These are phyloP conservation scores for Tangara arthus DNA, from an alignment of 2,797 vertebrate species.

Conservation along the genomic window DNA sequence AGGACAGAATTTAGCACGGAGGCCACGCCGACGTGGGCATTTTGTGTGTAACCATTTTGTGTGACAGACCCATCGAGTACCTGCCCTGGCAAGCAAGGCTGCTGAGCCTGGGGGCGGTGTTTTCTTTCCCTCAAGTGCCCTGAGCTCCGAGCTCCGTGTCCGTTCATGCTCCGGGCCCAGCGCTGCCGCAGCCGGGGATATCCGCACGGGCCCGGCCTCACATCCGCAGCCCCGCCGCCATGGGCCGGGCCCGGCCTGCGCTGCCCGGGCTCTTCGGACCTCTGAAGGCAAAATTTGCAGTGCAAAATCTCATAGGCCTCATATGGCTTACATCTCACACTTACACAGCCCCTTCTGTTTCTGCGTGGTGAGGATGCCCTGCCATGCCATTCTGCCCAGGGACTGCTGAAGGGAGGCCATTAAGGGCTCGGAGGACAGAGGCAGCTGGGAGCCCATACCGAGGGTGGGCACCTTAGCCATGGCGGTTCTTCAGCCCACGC, in stretches of 20 bases:
- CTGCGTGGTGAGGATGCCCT: accelerated
- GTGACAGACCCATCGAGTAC: not conserved
- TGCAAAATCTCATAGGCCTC: not conserved
- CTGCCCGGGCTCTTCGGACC: not conserved
- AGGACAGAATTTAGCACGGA: not conserved
- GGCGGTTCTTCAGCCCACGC: accelerated
- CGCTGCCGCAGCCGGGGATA: not conserved
- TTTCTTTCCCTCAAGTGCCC: accelerated
- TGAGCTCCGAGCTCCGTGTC: too few species aligned
- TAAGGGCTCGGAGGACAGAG: not conserved
- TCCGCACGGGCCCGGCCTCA: not conserved
- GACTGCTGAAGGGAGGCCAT: accelerated
- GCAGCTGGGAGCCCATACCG: accelerated
- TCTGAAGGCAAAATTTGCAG: not conserved
- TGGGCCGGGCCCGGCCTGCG: not conserved
- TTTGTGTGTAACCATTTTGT: not conserved
- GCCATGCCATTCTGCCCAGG: not conserved
- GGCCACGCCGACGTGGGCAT: accelerated
- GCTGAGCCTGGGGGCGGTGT: not conserved
- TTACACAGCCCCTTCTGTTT: not conserved
- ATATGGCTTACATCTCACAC: accelerated
- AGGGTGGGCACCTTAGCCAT: accelerated
- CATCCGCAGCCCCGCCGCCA: too few species aligned
- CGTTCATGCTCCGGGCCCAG: accelerated
- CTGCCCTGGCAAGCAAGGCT: accelerated